phyloP scores from a whole-genome alignment of 2,888 invertebrate genomes.

The Conistra vaccinii region DNA sequence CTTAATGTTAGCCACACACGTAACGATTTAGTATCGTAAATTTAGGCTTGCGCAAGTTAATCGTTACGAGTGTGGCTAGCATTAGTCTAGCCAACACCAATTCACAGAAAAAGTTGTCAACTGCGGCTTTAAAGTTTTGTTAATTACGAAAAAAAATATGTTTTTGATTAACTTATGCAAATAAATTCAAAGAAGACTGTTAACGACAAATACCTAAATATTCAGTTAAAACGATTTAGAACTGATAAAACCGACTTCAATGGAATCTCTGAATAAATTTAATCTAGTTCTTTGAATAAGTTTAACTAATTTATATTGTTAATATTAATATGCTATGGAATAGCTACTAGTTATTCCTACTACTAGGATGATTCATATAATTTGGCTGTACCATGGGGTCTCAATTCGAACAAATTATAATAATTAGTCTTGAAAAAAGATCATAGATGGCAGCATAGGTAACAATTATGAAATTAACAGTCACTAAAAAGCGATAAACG shows the following conservation, averaged over 20 bases:
- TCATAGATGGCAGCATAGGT: no score
- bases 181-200: not conserved
- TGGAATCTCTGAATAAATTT: not conserved
- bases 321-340: not conserved
- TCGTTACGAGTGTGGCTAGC: no score
- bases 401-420: no score
- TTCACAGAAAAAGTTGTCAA: not conserved
- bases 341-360: not conserved
- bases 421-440: no score
- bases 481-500: no score
- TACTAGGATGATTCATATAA: no score
- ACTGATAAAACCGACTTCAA: not conserved
- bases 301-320: not conserved
- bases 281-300: not conserved
- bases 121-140: not conserved
- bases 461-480: no score
- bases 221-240: not conserved
- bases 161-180: not conserved
- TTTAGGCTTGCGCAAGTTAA: no score
- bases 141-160: not conserved
- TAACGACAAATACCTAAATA: conserved; percentile 4
- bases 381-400: no score
- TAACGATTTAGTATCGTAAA: no score
- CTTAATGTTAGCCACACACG: no score
- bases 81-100: no score